Evolutionary conservation across 2,113 vertebrate species (phyloP).

Genomic region (Coracopsis vasa): DNA sequence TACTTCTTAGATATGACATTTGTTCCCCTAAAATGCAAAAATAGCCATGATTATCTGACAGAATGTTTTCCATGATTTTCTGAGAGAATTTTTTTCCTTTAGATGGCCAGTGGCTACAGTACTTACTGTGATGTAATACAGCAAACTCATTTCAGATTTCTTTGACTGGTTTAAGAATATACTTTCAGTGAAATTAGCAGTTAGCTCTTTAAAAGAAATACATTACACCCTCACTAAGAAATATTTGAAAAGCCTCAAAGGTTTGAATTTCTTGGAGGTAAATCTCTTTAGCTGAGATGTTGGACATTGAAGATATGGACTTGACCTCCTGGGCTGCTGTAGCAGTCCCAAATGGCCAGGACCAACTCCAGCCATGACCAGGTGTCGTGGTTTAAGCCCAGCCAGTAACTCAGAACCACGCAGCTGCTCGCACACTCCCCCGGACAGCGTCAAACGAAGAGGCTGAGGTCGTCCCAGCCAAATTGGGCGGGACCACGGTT

Average conservation of each 20-base stretch:
- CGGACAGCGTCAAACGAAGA: too few relatives aligned
- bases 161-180: slow-evolving; percentile 43
- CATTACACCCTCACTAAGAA: not conserved
- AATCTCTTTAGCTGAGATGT: not conserved
- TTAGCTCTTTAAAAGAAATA: too few relatives aligned
- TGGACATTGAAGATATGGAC: not conserved
- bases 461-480: too few relatives aligned
- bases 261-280: not conserved
- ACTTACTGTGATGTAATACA: slow-evolving; percentile 27
- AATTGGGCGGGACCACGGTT: too few relatives aligned
- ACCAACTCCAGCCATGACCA: not conserved
- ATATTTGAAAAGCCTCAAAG: slow-evolving; percentile 19
- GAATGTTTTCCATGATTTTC: not conserved
- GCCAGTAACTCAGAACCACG: too few relatives aligned
- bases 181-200: not conserved
- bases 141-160: slow-evolving; percentile 49
- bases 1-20: slow-evolving; percentile 58
- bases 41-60: slow-evolving; percentile 38
- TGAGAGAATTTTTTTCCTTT: not conserved
- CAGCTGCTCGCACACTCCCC: too few relatives aligned
- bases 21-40: slow-evolving; percentile 62
- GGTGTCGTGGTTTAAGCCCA: too few relatives aligned
- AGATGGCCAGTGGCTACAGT: slow-evolving; percentile 31
- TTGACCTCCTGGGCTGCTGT: not conserved
- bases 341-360: not conserved